Percentiles rank a stretch among this genome's conserved stretches.
These are phyloP conservation scores for Otis tarda DNA, from an alignment of 2,113 vertebrate genomes.

Conservation along the genomic window DNA sequence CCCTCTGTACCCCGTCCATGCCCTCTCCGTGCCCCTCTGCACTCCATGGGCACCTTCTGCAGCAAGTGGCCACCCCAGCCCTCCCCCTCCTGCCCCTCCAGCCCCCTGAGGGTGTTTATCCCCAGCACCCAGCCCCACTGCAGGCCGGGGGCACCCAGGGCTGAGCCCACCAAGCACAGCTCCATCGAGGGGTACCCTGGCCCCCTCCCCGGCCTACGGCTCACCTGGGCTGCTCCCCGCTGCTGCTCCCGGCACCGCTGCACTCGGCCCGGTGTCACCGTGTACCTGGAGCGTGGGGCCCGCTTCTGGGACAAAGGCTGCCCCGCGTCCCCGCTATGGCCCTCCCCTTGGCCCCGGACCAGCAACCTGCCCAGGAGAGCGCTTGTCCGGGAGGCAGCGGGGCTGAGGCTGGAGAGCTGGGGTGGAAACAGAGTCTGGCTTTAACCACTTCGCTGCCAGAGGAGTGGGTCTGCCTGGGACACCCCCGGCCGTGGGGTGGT, in stretches of 20 bases:
- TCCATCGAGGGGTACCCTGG: accelerated
- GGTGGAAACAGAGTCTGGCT: not conserved
- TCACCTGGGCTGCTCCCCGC: not conserved
- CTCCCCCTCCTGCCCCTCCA: not conserved
- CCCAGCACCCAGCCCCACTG: not conserved
- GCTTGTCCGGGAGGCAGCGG: not conserved
- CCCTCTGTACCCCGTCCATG: accelerated
- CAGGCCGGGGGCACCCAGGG: not conserved
- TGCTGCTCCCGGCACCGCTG: not conserved
- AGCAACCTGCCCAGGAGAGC: slow-evolving; percentile 45
- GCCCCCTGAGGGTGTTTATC: accelerated
- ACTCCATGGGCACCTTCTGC: not conserved
- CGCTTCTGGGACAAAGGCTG: slow-evolving; percentile 25
- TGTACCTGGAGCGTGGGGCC: not conserved
- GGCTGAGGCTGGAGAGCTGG: not conserved
- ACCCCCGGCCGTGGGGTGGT: too few relatives aligned
- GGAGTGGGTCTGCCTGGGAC: not conserved
- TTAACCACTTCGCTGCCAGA: slow-evolving; percentile 33
- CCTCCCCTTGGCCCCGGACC: slow-evolving; percentile 58
- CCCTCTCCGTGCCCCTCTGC: not conserved
- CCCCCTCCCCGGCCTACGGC: not conserved
- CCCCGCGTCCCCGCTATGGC: not conserved
- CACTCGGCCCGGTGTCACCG: not conserved
- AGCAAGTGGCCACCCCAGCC: accelerated
- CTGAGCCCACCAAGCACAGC: not conserved